A percentile compares a stretch with the other conserved stretches of the same genome.
These are phyloP conservation scores for Saxidomus purpurata DNA, from an alignment of 1,140 invertebrate species.

Conservation along the genomic window DNA sequence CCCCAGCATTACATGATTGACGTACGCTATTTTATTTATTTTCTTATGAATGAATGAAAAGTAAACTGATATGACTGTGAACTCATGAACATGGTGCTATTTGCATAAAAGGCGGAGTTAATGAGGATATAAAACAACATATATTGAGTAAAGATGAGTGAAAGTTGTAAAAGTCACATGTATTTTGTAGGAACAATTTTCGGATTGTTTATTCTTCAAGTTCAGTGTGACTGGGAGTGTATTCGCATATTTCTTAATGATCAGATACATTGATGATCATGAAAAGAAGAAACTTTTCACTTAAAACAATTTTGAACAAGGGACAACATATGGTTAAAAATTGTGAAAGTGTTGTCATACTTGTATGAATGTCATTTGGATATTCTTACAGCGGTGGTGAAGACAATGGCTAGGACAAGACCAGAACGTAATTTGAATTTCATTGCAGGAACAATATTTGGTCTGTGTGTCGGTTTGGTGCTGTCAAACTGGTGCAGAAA, in stretches of 20 bases:
- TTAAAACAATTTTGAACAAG: no score
- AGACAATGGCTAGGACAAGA: slow-evolving; percentile 51
- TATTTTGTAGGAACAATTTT: not conserved
- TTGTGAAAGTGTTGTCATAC: not conserved
- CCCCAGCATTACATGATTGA: slow-evolving; percentile 16
- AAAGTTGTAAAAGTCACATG: slow-evolving; percentile 32
- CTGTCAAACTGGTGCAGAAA: slow-evolving; percentile 75
- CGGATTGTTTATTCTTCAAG: not conserved
- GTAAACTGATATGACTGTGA: not conserved
- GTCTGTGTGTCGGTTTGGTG: slow-evolving; percentile 72
- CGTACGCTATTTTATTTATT: slow-evolving; percentile 5
- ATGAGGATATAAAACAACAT: slow-evolving; percentile 1
- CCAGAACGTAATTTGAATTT: slow-evolving; percentile 43
- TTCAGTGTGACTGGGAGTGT: not conserved
- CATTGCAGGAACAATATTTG: slow-evolving; percentile 72
- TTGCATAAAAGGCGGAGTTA: slow-evolving; percentile 52
- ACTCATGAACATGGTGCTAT: not conserved
- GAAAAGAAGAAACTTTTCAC: no score
- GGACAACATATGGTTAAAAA: not conserved
- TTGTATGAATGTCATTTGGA: slow-evolving; percentile 29
- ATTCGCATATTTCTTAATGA: not conserved
- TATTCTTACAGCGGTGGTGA: not conserved
- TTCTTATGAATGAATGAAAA: slow-evolving; percentile 52
- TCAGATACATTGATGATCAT: no score
- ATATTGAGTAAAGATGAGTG: slow-evolving; percentile 26